phyloP scores from a whole-genome alignment of 2,888 invertebrate genomes.

The Abrostola triplasia region DNA sequence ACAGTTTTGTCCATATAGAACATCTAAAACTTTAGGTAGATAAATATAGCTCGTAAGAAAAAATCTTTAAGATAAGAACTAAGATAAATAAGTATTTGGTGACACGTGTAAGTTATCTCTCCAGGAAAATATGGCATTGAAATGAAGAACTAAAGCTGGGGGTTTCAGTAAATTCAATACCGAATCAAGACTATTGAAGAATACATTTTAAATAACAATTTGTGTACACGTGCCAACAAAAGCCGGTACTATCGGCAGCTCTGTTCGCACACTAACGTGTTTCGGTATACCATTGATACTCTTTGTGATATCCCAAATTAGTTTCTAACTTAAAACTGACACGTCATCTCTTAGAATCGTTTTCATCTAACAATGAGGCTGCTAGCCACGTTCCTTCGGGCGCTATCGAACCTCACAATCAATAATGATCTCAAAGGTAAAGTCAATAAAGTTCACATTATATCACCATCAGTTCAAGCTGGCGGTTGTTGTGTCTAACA shows the following conservation, averaged over 20 bases:
- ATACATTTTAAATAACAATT: constrained; percentile 61
- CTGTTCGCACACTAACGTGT: constrained; percentile 81
- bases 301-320: constrained; percentile 88
- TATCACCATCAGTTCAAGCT: constrained; percentile 63
- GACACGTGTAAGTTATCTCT: constrained; percentile 17
- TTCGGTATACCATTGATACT: constrained; percentile 84
- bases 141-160: constrained; percentile 42
- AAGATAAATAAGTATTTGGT: background rate
- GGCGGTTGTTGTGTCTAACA: constrained; percentile 72
- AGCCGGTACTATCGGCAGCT: constrained; percentile 73
- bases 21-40: constrained; percentile 50
- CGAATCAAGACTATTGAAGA: constrained; percentile 40
- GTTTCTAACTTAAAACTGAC: constrained; percentile 84
- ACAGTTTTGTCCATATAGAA: no score
- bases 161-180: constrained; percentile 37
- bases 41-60: no score
- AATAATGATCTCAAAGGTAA: constrained; percentile 69
- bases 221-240: constrained; percentile 78
- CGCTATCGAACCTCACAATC: constrained; percentile 59
- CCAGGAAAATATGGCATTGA: constrained; percentile 38
- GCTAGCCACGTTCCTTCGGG: constrained; percentile 83
- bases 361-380: constrained; percentile 84
- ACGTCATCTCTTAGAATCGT: constrained; percentile 85
- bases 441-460: constrained; percentile 79
- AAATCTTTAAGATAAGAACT: no score